Evolutionary conservation across 2,888 invertebrate species (phyloP), one percentile per base, ranked within the genome.

Genomic region (Brachyopa scutellaris): DNA sequence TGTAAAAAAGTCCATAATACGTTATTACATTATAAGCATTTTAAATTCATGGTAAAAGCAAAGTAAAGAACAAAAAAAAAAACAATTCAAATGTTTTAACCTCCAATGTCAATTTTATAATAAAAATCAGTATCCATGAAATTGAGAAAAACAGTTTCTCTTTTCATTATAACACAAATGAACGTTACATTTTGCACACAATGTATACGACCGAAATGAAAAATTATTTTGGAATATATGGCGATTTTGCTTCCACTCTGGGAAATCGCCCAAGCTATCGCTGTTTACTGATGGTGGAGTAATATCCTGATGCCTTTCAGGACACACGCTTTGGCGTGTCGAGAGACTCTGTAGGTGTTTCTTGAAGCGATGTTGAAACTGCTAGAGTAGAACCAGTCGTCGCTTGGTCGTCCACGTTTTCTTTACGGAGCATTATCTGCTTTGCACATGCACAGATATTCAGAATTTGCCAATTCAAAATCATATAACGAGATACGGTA

Each of bases 381-480:
- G 9, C 31, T 31, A 9, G 7, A 31, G 31, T 8, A 5, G 4
- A 9, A 31, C 9, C 3, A 7, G 38, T 13, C n/a, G n/a, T n/a
- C n/a, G 38, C 13, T 13, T 3, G 8, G 5, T 13, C 9, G 38
- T 13, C 13, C 11, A 26, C 6, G 3, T 26, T 26, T 26, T 26
- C 6, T 26, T 26, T 5, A 5, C 3, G 26, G 26, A 19, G 1
- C 42, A 17, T 42, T 42, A 6, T 17, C 42, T 21, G 31, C 15
- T 19, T 31, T 61, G 19, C 61, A n/a, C n/a, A n/a, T n/a, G n/a
- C n/a, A 40, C 9, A 61, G 8, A 11, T 61, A 45, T 9, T 61
- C 57, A 6, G 40, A 9, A 3, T 29, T 21, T 8, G 45, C 9
- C 15, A 15, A 9, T 11, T 61, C 19, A 11, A 61, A 61, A 19